A percentile compares a stretch with the other conserved stretches of the same genome.
These are phyloP conservation scores for Tachina lurida DNA, from an alignment of 2,888 invertebrate species.

Conservation along the genomic window DNA sequence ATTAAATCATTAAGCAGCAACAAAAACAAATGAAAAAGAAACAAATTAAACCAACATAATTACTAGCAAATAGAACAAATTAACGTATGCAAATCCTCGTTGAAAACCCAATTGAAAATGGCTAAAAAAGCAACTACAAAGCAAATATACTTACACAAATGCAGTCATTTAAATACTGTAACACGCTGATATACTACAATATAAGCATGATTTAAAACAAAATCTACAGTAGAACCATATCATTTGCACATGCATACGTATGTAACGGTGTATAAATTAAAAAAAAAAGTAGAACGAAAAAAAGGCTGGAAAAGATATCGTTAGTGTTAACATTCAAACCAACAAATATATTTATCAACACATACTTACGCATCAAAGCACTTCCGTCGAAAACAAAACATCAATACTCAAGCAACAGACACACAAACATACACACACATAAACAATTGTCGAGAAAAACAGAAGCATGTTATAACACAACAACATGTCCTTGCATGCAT, in stretches of 20 bases:
- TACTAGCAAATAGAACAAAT: conserved; percentile 68
- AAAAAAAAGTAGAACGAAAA: conserved; percentile 36
- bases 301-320: conserved; percentile 33
- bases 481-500: conserved; percentile 15
- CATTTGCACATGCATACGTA: conserved; percentile 24
- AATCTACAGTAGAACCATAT: conserved; percentile 12
- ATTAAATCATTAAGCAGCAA: conserved; percentile 67
- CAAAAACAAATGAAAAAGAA: conserved; percentile 43
- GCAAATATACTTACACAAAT: conserved; percentile 18
- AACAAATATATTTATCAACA: conserved; percentile 53
- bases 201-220: conserved; percentile 43
- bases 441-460: conserved; percentile 53
- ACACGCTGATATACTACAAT: neutral
- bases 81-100: conserved; percentile 72
- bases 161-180: conserved; percentile 1
- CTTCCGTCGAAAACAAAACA: conserved; percentile 47
- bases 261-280: conserved; percentile 27
- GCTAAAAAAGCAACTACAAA: conserved; percentile 54
- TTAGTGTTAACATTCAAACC: conserved; percentile 48
- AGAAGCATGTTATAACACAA: conserved; percentile 39
- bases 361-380: conserved; percentile 66
- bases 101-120: conserved; percentile 71
- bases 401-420: neutral
- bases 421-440: neutral
- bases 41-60: conserved; percentile 58